Base-by-base conservation (phyloP, 2,113 vertebrate genomes). In the Malurus cyaneus region DNA sequence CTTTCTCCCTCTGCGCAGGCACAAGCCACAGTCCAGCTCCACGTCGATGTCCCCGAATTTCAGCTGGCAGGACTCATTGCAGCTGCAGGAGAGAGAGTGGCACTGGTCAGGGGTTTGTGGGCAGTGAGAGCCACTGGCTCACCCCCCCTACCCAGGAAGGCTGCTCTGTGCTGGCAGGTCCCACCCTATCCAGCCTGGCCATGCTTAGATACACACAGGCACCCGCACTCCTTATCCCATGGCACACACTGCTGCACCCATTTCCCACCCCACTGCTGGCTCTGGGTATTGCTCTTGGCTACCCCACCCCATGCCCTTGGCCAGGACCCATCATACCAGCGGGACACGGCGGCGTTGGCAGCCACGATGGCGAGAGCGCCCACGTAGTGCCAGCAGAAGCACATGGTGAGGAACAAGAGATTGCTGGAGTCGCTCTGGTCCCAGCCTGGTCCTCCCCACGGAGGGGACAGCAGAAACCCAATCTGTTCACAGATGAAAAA, bases 371-470 rank as follows among this genome's bases (percentile, higher is more conserved):
- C 41, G 5, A 99, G 41, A 20, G 98, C 97, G 0, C 96, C 94
- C 1, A 94, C 77, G 4, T 98, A 96, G 91, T 99, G 99, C 99
- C 99, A 99, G 94, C 98, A 99, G 98, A 98, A 99, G 90, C 98
- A 99, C 98, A 99, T 98, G 16, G 99, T 99, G 93, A 99, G 94
- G 47, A 99, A 98, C 62, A 96, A 96, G 61, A 98, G 36, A 88
- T 99, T 99, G 80, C 34, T 88, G 14, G 95, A 95, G 32, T 90
- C 82, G 0, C 57, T 84, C 83, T 96, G 85, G 26, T 98, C 96
- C 99, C 99, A 99, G 32, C 95, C 18, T 1, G 87, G 83, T 46
- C 96, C 97, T 91, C 98, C 98, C 56, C 95, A 98, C 0, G 97
- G 96, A 60, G 99, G 98, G 79, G 95, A 98, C 77, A 99, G 95